A percentile compares a stretch with the other conserved stretches of the same genome.
Evolutionary conservation across 2,888 invertebrate species (phyloP).

Genomic region (Chouioia cunea): DNA sequence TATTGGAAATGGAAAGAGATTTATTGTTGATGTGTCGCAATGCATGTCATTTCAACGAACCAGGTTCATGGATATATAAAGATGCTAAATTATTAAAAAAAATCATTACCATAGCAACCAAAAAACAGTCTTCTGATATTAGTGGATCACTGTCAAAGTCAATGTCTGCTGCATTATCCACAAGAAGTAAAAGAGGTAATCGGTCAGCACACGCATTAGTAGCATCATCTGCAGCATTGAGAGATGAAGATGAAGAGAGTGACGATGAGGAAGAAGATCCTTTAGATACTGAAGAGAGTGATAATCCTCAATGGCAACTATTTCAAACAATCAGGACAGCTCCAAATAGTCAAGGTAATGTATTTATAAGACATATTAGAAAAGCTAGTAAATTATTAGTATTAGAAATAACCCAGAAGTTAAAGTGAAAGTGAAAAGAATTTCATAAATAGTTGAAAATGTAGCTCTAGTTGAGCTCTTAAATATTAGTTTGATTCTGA

Average conservation of each 20-base stretch:
- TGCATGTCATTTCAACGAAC: conserved; percentile 96
- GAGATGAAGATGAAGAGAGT: conserved; percentile 75
- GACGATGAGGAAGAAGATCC: conserved; percentile 75
- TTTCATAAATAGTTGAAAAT: too few species aligned
- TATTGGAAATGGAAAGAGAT: conserved; percentile 91
- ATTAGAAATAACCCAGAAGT: neutral
- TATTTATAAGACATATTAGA: neutral
- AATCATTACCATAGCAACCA: conserved; percentile 71
- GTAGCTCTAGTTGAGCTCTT: too few species aligned
- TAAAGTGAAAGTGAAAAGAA: neutral
- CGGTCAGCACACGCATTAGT: conserved; percentile 70
- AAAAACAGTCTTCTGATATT: conserved; percentile 60
- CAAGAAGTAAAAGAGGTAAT: conserved; percentile 65
- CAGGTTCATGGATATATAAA: conserved; percentile 95
- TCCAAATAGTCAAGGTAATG: conserved; percentile 70
- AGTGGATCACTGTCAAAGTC: conserved; percentile 56
- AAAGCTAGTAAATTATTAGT: conserved; percentile 6
- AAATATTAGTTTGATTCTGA: too few species aligned
- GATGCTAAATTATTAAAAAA: conserved; percentile 92
- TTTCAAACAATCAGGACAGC: conserved; percentile 84
- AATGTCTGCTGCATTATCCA: conserved; percentile 60
- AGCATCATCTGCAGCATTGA: conserved; percentile 74
- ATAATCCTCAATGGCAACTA: conserved; percentile 91
- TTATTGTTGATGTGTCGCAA: conserved; percentile 91
- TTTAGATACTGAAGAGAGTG: conserved; percentile 69